These are phyloP conservation scores for Agriopis marginaria DNA, from an alignment of 2,888 invertebrate genomes.

Conservation along the genomic window DNA sequence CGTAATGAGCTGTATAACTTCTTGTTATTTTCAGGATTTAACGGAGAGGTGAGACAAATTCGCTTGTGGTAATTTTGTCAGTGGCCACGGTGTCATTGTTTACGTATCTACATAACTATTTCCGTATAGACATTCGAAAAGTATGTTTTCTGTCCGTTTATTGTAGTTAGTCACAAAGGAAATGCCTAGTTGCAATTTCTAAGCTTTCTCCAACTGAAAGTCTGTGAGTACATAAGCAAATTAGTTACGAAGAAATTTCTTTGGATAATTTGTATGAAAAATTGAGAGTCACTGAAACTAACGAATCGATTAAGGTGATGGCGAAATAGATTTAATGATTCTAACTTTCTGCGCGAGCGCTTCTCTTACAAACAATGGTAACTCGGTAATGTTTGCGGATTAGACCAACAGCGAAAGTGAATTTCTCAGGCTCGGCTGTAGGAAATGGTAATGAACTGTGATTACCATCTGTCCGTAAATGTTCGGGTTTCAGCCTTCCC, in stretches of 20 bases:
- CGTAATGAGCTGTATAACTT: too few relatives aligned
- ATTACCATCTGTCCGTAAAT: too few relatives aligned
- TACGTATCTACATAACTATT: too few relatives aligned
- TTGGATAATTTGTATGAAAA: slow-evolving; percentile 16
- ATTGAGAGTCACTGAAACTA: slow-evolving; percentile 35
- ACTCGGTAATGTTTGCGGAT: slow-evolving; percentile 46
- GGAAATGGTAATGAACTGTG: slow-evolving; percentile 69
- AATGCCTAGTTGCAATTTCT: slow-evolving; percentile 11
- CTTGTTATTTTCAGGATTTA: too few relatives aligned
- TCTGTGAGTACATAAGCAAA: slow-evolving; percentile 15
- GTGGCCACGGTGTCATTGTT: too few relatives aligned
- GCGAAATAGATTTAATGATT: slow-evolving; percentile 21
- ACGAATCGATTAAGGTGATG: slow-evolving; percentile 28
- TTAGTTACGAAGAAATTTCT: slow-evolving; percentile 5
- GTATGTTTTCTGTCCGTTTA: neutral
- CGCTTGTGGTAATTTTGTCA: too few relatives aligned
- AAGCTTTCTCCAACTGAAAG: slow-evolving; percentile 28
- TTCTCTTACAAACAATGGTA: slow-evolving; percentile 44
- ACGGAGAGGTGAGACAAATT: too few relatives aligned
- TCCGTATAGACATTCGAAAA: neutral
- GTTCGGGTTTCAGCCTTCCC: too few relatives aligned
- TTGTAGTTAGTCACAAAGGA: slow-evolving; percentile 10
- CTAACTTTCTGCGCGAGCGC: slow-evolving; percentile 34
- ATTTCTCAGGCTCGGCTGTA: slow-evolving; percentile 71
- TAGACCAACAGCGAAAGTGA: slow-evolving; percentile 76